Evolutionary conservation across 2,888 invertebrate genomes (phyloP), one percentile per base, ranked within the genome.

Genomic region (Onchidella celtica): DNA sequence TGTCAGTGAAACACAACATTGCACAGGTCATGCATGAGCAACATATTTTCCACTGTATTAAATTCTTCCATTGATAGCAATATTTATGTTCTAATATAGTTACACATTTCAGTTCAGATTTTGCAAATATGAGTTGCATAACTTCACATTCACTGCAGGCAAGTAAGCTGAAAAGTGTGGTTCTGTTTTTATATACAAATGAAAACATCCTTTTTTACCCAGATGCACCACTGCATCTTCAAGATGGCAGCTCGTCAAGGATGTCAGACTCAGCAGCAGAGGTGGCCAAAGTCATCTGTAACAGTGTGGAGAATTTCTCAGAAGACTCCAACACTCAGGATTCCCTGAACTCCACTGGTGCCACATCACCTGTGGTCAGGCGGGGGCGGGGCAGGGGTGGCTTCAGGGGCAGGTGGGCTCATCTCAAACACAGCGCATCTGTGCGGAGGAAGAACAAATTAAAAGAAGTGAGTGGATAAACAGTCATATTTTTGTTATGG

Each of bases 251-350:
- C 61, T 65, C 36, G 40, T 81, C 81, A 6, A 36, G 59, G 9
- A 69, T 72, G 63, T 81, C 81, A 0, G 81, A 81, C 47, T 2
- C 80, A 29, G 66, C 68, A 17, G 38, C 24, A 6, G 78, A 59
- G 2, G 24, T 47, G 0, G 27, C 32, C 27, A 68, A 66, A 4
- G 29, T 78, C 57, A 81, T 59, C 61, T 77, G 78, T 57, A 55
- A 76, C 57, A 88, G 87, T 81, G 85, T 93, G 90, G 84, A 94
- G 92, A 89, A 88, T 84, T 79, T 91, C 38, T 92, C 89, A 6
- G 91, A 90, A 86, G 90, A 90, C 86, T 90, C 90, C 73, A 89
- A 88, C 82, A 89, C 87, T 80, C 88, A 89, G 80, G 91, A 90
- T 36, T 90, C 90, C n/a, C 84, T 88, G 24, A 87, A 89, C 74